A percentile compares a stretch with the other conserved stretches of the same genome.
These are phyloP conservation scores for Elachura formosa DNA, from an alignment of 2,113 vertebrate genomes.

Conservation along the genomic window DNA sequence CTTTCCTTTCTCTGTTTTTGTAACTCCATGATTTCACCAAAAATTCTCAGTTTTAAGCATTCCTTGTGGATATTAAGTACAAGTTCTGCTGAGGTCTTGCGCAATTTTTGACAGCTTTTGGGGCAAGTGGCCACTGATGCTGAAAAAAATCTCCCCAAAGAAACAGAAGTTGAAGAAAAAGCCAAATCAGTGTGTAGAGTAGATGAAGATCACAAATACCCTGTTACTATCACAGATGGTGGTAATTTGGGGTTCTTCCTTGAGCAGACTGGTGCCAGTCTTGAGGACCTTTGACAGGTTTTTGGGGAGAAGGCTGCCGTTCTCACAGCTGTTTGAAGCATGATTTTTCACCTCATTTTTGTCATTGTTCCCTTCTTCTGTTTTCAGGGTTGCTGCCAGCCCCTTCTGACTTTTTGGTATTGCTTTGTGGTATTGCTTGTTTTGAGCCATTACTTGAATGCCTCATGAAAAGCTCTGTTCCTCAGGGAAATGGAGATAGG, in stretches of 20 bases:
- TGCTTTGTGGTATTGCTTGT: background rate
- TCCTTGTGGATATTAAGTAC: background rate
- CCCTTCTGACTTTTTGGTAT: background rate
- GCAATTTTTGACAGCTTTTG: background rate
- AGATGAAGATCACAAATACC: background rate
- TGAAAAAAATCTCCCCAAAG: background rate
- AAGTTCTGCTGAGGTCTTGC: background rate
- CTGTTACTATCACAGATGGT: background rate
- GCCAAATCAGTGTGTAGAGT: background rate
- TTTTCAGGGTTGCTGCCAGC: background rate
- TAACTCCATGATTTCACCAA: background rate
- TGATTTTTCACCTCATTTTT: background rate
- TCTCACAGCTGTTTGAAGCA: background rate
- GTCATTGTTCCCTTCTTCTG: background rate
- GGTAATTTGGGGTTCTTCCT: background rate
- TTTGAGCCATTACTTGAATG: background rate
- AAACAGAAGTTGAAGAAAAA: background rate
- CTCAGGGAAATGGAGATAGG: background rate
- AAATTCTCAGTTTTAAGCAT: background rate
- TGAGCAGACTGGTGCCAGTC: background rate
- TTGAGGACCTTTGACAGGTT: background rate
- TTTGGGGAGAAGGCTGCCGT: background rate
- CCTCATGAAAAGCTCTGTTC: background rate
- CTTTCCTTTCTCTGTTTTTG: background rate
- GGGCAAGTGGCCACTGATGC: background rate